Conservation (phyloP, 2,888 invertebrate species). For the Cephus spinipes region DNA sequence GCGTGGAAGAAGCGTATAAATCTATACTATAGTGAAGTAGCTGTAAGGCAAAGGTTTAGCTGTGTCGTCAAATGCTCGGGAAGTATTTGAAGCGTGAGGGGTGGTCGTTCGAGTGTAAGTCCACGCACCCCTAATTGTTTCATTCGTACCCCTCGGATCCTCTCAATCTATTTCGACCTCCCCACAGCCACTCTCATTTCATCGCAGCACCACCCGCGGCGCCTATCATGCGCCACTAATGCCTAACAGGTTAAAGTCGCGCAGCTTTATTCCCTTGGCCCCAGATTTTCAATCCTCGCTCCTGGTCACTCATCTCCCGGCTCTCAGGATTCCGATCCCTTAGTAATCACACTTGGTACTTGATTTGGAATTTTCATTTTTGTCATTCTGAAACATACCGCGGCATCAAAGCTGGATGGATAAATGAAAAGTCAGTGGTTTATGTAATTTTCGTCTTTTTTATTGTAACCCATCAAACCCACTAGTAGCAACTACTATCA, state of each 20-base stretch:
- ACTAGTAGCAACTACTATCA: too few species aligned
- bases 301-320: too few species aligned
- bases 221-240: slow-evolving; percentile 62
- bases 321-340: too few species aligned
- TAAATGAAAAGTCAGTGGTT: too few species aligned
- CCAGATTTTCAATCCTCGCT: background rate
- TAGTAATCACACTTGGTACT: too few species aligned
- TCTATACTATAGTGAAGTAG: background rate
- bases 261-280: slow-evolving; percentile 20
- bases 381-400: too few species aligned
- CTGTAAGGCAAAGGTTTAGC: background rate
- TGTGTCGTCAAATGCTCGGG: slow-evolving; percentile 3
- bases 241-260: slow-evolving; percentile 62
- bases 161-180: slow-evolving; percentile 61
- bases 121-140: slow-evolving; percentile 64
- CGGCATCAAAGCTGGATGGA: too few species aligned
- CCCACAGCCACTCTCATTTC: slow-evolving; percentile 57
- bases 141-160: slow-evolving; percentile 55
- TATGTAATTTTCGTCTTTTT: too few species aligned
- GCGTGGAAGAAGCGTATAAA: background rate
- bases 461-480: too few species aligned
- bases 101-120: slow-evolving; percentile 62
- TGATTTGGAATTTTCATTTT: too few species aligned
- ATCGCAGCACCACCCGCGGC: slow-evolving; percentile 63
- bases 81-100: slow-evolving; percentile 35